Percentiles rank a stretch among this genome's conserved stretches.
Evolutionary conservation across 35 echinoderm and acorn worm genomes (phyloP).

Genomic region (Hemicentrotus pulcherrimus): DNA sequence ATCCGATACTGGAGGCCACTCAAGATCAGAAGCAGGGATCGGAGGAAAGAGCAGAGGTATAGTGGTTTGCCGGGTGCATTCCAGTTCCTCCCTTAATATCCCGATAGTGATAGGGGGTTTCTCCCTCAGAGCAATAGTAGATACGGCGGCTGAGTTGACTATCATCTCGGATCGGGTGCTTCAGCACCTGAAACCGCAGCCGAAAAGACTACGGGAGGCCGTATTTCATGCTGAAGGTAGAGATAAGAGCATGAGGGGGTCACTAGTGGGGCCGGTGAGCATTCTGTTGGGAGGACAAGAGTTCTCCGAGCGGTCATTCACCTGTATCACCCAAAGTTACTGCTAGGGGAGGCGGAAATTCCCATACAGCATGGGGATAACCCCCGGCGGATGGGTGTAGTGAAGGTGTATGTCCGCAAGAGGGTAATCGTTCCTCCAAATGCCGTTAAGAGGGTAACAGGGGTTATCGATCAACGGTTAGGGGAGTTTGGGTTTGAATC

Average conservation of each 20-base stretch:
- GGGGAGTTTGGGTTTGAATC: conserved; percentile 55
- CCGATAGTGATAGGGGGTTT: too few relatives aligned
- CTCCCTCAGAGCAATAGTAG: not conserved
- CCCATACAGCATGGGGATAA: not conserved
- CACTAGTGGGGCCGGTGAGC: conserved; percentile 40
- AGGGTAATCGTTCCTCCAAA: conserved; percentile 46
- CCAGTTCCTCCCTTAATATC: not conserved
- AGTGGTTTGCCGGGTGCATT: not conserved
- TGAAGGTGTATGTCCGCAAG: conserved; percentile 12
- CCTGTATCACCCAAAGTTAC: not conserved
- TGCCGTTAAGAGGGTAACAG: conserved; percentile 22
- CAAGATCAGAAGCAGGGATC: not conserved
- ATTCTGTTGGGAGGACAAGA: conserved; percentile 1
- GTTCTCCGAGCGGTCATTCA: conserved; percentile 41
- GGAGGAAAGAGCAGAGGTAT: not conserved
- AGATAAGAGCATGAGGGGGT: not conserved
- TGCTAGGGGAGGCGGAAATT: conserved; percentile 11
- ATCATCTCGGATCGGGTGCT: conserved; percentile 56
- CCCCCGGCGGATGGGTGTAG: not conserved
- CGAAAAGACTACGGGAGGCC: not conserved
- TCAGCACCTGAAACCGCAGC: not conserved
- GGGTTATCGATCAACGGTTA: conserved; percentile 5
- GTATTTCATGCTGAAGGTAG: not conserved
- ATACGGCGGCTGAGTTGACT: conserved; percentile 45
- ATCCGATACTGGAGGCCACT: not conserved